Percentiles rank a stretch among this genome's conserved stretches.
phyloP scores from a whole-genome alignment of 2,888 invertebrate genomes.

The Priocnemis perturbator region DNA sequence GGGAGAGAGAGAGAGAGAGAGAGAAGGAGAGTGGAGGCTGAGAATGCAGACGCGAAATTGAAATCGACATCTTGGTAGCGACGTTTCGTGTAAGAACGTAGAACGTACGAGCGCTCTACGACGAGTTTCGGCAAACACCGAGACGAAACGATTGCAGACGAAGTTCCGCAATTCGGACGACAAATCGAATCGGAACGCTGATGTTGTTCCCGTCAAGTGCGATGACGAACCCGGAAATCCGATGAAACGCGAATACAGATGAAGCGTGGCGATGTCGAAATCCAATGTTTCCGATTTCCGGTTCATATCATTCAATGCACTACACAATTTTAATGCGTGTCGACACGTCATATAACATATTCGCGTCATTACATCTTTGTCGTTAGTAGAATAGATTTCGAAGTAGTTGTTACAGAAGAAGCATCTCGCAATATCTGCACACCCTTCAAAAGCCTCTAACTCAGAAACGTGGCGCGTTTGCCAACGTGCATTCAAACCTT shows the following conservation, averaged over 20 bases:
- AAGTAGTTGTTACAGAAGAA: too few relatives aligned
- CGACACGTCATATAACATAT: too few relatives aligned
- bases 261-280: not conserved
- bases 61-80: not conserved
- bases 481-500: too few relatives aligned
- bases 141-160: not conserved
- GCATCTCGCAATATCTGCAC: too few relatives aligned
- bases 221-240: not conserved
- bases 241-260: conserved; percentile 27
- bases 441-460: too few relatives aligned
- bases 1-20: too few relatives aligned
- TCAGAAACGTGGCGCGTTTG: too few relatives aligned
- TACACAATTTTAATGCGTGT: too few relatives aligned
- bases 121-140: not conserved
- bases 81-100: not conserved
- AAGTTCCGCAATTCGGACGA: conserved; percentile 33
- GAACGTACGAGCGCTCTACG: not conserved
- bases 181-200: conserved; percentile 47
- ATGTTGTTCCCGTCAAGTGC: conserved; percentile 23
- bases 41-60: not conserved
- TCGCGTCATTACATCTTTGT: too few relatives aligned
- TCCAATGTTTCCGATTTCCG: too few relatives aligned
- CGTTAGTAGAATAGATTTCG: too few relatives aligned
- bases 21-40: not conserved
- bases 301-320: too few relatives aligned